Evolutionary conservation across 2,888 invertebrate species (phyloP).

Genomic region (Herminia tarsipennalis): DNA sequence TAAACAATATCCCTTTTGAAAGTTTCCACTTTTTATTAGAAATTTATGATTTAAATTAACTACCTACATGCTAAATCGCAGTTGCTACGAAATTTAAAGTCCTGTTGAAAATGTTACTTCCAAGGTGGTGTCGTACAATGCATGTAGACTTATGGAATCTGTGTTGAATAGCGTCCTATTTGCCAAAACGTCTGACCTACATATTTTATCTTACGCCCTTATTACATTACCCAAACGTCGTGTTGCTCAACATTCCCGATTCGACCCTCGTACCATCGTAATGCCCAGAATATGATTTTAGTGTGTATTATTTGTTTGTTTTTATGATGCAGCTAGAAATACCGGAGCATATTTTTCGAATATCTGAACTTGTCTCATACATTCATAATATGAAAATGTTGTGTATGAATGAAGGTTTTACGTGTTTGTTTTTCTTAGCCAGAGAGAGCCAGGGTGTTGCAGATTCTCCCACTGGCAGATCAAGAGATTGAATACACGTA

Average conservation of each 20-base stretch:
- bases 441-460: too few relatives aligned
- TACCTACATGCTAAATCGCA: background rate
- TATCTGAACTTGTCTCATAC: background rate
- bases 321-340: constrained; percentile 36
- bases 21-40: too few relatives aligned
- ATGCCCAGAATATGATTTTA: constrained; percentile 52
- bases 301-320: constrained; percentile 52
- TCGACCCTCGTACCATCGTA: constrained; percentile 59
- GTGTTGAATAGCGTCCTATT: constrained; percentile 35
- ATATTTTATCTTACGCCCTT: constrained; percentile 42
- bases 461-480: too few relatives aligned
- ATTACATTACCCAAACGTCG: constrained; percentile 35
- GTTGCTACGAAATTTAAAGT: background rate
- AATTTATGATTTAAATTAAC: too few relatives aligned
- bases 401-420: too few relatives aligned
- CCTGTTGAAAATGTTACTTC: background rate
- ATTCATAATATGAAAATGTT: background rate
- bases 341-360: constrained; percentile 2
- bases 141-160: constrained; percentile 2
- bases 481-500: too few relatives aligned
- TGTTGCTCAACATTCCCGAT: constrained; percentile 39
- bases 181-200: constrained; percentile 49
- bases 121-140: background rate
- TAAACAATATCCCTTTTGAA: too few relatives aligned
- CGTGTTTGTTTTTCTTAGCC: too few relatives aligned